Base-by-base conservation (phyloP, 2,797 vertebrate species). In the Hyperoplus immaculatus region DNA sequence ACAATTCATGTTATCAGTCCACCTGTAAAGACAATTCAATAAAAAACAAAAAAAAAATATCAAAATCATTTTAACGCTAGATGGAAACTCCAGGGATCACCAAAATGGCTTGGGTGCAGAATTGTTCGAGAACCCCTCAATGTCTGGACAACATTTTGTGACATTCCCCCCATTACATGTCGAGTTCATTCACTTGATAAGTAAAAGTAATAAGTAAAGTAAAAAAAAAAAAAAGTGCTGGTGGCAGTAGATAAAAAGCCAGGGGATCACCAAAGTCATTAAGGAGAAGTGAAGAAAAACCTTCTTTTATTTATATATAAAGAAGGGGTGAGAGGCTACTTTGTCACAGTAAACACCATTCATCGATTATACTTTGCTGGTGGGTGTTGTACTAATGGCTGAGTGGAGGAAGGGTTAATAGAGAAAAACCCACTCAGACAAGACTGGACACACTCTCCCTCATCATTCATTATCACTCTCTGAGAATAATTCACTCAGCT, bases 401-500 rank as follows among this genome's bases (percentile, higher is more conserved):
- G 58, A 38, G 63, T 11, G 11, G 55, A 80, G 45, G 42, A 66
- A 57, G 74, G n/a, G 75, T 79, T 78, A 56, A 75, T 83, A 51
- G 53, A 73, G 29, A 56, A 66, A 53, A 72, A 38, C 56, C 53
- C 45, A 70, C 71, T 83, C 72, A 81, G 75, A 77, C 78, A 75
- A 70, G 78, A 73, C 69, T 70, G 71, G 80, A 83, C 84, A 75
- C 39, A 14, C 50, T 57, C 74, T 75, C 11, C n/a, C 38, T 85
- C 79, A 77, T 86, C 75, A 69, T 71, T 88, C 79, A 90, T 88
- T 81, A 88, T 89, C 75, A 68, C 75, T 74, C 55, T 55, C 49
- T 10, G 29, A 69, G 29, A 86, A 80, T 64, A 61, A 86, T 75
- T 85, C 69, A 72, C 77, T 75, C 77, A 61, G 63, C 77, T 81